Evolutionary conservation across 2,888 invertebrate species (phyloP), one percentile per base, ranked within the genome.

Genomic region (Caenorhabditis sp.): DNA sequence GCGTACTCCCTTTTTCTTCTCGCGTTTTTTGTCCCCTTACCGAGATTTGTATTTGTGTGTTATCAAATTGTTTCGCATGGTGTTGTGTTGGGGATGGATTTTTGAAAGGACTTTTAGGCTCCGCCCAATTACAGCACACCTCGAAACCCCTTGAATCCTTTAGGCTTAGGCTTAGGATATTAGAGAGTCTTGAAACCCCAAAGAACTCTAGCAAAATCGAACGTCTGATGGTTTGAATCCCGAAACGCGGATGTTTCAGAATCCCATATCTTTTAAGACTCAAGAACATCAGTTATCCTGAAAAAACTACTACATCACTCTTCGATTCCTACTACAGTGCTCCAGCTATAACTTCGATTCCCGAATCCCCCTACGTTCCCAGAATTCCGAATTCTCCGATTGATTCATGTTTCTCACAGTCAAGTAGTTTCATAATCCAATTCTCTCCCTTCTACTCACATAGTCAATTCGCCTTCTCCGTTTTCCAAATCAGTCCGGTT

Each of bases 341-440:
- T 12, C 12, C 38, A 10, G 12, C 12, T 12, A 38, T 12, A 2
- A 38, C 38, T 6, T n/a, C n/a, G n/a, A n/a, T 16, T 19, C 22
- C 22, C 61, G 14, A n/a, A 35, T 35, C 12, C 41, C 16, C 41
- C 14, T 26, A 10, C 12, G 3, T 26, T 26, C 14, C 26, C 16
- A 0, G 22, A 24, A 24, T 51, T 22, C 51, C 22, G 0, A 51
- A 19, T 31, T 31, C 31, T 31, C 31, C 4, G 7, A 6, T 31
- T 31, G 8, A 38, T n/a, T 38, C 28, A 58, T n/a, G 24, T 14
- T 44, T 38, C 58, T n/a, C 58, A 58, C 35, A 35, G 31, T 63
- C 63, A 63, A 63, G 63, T 63, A 63, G 44, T 51, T 38, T 69
- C n/a, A 58, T 47, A 58, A 72, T 59, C 35, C 72, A 72, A 59